Base-by-base conservation (phyloP, 2,888 invertebrate genomes). In the Dorcus parallelipipedus region DNA sequence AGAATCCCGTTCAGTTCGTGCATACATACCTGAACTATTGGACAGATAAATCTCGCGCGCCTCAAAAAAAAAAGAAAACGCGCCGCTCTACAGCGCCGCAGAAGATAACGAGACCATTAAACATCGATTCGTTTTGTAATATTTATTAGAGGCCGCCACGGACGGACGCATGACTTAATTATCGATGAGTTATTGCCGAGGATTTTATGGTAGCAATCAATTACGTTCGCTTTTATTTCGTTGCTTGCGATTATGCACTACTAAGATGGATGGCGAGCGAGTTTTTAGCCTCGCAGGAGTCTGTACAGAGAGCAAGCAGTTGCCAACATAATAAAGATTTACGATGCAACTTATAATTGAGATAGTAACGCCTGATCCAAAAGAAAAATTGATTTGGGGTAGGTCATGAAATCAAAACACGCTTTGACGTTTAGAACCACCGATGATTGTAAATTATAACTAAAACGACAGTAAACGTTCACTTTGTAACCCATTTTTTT, bases 61-160 rank as follows among this genome's bases (percentile, higher is more conserved):
- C 17, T 45, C 20, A 23, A 10, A 45, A 45, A 43, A 38, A 52
- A 42, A 43, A 52, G 9, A 41, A 23, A n/a, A 38, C 38, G 47
- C 26, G 55, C 43, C 59, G 56, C 52, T 59, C 59, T 56, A 56
- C 56, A 59, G 50, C 40, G 43, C 53, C 53, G 53, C 55, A 43
- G 48, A 42, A 49, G 52, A 53, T 56, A 56, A 59, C 59, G 43
- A 59, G 56, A 56, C 56, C 43, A 56, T 59, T 59, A 59, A 59
- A 59, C 52, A 56, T 51, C 59, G 47, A 59, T 59, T 43, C 56
- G 49, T 59, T 33, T 59, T 52, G 52, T 59, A 50, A 45, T 56
- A 56, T 56, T 56, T 59, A 59, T 59, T 59, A 53, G 47, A 14
- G 49, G 49, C 49, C 49, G 41, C 59, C 55, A 38, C 55, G 55